Percentiles rank a stretch among this genome's conserved stretches.
These are phyloP conservation scores for Nicator chloris DNA, from an alignment of 2,113 vertebrate species.

Conservation along the genomic window DNA sequence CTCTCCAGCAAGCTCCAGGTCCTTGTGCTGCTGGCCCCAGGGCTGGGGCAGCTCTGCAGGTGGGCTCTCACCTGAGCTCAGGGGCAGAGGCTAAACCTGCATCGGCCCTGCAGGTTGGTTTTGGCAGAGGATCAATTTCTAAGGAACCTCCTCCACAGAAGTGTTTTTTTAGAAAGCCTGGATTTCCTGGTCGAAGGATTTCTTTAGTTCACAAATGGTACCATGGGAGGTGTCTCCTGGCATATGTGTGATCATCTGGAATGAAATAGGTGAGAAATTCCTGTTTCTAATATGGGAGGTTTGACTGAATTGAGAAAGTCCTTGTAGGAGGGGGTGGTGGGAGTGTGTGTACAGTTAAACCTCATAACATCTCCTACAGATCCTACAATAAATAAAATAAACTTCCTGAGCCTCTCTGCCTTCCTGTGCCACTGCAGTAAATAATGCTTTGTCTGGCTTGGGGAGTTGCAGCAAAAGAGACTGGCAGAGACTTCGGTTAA, in stretches of 20 bases:
- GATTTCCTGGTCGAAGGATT: background rate
- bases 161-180: background rate
- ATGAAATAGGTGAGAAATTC: background rate
- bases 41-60: background rate
- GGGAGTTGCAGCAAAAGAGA: background rate
- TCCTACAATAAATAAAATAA: background rate
- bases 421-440: background rate
- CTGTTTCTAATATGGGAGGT: background rate
- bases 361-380: background rate
- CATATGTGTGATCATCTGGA: background rate
- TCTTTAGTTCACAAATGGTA: background rate
- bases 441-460: background rate
- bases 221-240: background rate
- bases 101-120: background rate
- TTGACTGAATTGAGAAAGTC: background rate
- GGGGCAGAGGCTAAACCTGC: background rate
- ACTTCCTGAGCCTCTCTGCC: background rate
- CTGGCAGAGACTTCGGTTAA: background rate
- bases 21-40: background rate
- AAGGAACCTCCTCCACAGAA: background rate
- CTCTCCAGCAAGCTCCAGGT: background rate
- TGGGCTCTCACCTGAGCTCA: background rate
- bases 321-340: background rate
- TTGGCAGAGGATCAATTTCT: background rate
- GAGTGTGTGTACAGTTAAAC: background rate